phyloP scores from a whole-genome alignment of 2,888 invertebrate species.

The Melinaea marsaeus region DNA sequence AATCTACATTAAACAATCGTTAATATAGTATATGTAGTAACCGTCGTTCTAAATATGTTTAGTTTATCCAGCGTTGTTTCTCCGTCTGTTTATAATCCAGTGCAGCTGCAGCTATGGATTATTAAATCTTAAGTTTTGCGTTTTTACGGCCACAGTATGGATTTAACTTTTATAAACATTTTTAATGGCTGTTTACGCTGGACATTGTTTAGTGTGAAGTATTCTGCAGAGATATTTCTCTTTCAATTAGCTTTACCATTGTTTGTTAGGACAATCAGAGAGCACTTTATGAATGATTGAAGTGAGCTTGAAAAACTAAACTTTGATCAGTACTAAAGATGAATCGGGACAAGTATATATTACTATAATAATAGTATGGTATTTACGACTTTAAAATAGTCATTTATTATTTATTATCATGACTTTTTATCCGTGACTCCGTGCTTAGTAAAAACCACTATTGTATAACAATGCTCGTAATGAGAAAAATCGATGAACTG shows the following conservation, averaged over 20 bases:
- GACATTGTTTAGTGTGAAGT: constrained; percentile 28
- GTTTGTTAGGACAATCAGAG: neutral
- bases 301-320: neutral
- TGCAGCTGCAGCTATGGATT: constrained; percentile 45
- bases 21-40: neutral
- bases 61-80: constrained; percentile 13
- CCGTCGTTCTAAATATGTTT: neutral
- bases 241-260: neutral
- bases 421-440: no score
- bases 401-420: no score
- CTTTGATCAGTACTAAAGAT: no score
- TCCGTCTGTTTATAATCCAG: constrained; percentile 31
- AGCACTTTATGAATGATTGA: neutral
- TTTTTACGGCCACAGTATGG: constrained; percentile 51
- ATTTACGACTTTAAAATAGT: no score
- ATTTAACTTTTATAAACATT: constrained; percentile 57
- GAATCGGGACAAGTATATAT: no score
- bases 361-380: no score
- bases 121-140: constrained; percentile 52
- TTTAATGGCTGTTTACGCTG: constrained; percentile 41
- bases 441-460: no score
- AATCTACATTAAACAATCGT: no score
- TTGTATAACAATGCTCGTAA: no score
- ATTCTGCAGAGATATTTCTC: neutral
- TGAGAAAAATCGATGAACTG: no score